Evolutionary conservation across 2,888 invertebrate genomes (phyloP).

Genomic region (Scaptomyza caliginosa): DNA sequence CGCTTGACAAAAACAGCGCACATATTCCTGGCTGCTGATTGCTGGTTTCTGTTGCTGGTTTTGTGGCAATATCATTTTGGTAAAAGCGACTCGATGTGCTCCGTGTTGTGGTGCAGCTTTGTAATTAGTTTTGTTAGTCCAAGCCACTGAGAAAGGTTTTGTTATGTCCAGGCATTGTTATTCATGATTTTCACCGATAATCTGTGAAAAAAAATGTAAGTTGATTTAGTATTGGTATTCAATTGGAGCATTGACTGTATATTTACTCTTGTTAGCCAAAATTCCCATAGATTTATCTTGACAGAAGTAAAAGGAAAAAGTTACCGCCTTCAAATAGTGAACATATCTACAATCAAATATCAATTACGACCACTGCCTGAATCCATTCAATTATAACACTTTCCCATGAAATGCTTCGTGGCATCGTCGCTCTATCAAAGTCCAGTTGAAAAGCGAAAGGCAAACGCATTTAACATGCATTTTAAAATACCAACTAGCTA

Average conservation of each 20-base stretch:
- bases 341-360: conserved; percentile 31
- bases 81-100: conserved; percentile 45
- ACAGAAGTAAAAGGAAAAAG: background rate
- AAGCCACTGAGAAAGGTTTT: conserved; percentile 3
- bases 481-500: conserved; percentile 57
- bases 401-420: conserved; percentile 65
- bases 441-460: conserved; percentile 70
- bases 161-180: background rate
- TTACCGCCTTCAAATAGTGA: background rate
- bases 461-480: conserved; percentile 60
- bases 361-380: conserved; percentile 55
- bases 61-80: conserved; percentile 55
- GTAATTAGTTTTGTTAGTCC: conserved; percentile 67
- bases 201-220: background rate
- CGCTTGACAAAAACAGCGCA: conserved; percentile 66
- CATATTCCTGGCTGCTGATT: conserved; percentile 14
- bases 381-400: conserved; percentile 74
- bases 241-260: background rate
- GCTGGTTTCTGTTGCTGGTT: conserved; percentile 24
- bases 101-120: conserved; percentile 63
- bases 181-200: conserved; percentile 4
- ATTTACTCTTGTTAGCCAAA: background rate
- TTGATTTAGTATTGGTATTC: background rate
- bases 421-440: conserved; percentile 55
- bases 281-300: background rate